Base-by-base conservation (phyloP, 2,888 invertebrate genomes). In the Oscheius sp. region DNA sequence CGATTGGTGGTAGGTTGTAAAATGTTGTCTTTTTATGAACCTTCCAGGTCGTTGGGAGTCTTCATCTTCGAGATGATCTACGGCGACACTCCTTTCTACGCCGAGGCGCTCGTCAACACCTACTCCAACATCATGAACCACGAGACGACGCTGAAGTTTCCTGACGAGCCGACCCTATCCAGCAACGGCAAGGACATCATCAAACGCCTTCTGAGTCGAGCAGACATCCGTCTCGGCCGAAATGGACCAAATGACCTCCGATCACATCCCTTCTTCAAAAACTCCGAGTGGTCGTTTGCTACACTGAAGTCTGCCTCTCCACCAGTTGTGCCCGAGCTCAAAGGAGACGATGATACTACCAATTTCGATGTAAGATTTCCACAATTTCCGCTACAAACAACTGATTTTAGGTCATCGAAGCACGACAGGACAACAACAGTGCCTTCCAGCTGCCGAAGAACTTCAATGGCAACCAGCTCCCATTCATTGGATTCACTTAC, bases 111-210 rank as follows among this genome's bases (percentile, higher is more conserved):
- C 86, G 95, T 98, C 58, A 96, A 96, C 73, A 99, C 98, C 1
- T 99, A 99, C 90, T 95, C 96, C 79, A 97, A 97, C 91, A 99
- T 99, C 85, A 98, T 99, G 97, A 96, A 98, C 90, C 96, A 98
- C 90, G 94, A 95, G 90, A 96, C 95, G 89, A 95, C 96, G 33
- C 92, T 99, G 74, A 93, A 93, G 82, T 99, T 99, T 91, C 98
- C 98, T 47, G 90, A 91, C 77, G 98, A 98, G 90, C 93, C 95
- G 76, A 94, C 95, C 90, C 95, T 99, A 84, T 96, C 96, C 74
- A 93, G 93, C 83, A 89, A 91, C 77, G 92, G 92, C 63, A 91
- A 91, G 85, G 90, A 93, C 86, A 92, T 99, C 66, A 99, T 99
- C 89, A 93, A 94, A 88, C 94, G 95, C 75, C 94, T 99, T 89